A percentile compares a stretch with the other conserved stretches of the same genome.
Conservation (phyloP, 2,888 invertebrate genomes). For the Oscheius myriophilus region DNA sequence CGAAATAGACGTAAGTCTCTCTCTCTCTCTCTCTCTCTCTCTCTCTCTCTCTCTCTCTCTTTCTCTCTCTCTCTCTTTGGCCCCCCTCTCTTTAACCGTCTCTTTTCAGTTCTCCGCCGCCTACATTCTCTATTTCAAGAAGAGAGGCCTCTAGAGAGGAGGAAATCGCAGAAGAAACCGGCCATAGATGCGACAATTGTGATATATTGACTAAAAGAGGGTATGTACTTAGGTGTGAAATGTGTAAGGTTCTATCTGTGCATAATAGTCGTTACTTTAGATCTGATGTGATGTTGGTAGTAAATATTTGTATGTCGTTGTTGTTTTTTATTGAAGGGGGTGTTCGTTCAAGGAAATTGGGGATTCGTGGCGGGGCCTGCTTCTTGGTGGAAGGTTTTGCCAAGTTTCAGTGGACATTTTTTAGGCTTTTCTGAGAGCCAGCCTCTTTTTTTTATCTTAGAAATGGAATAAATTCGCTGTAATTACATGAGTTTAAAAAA, state of each 20-base stretch:
- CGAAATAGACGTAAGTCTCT: constrained; percentile 42
- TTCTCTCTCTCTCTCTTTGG: not conserved
- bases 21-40: not conserved
- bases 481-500: too few species aligned
- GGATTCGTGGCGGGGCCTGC: too few species aligned
- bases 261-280: not conserved
- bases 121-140: constrained; percentile 28
- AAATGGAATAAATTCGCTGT: too few species aligned
- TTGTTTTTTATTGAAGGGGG: too few species aligned
- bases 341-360: too few species aligned
- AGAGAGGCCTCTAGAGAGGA: constrained; percentile 1
- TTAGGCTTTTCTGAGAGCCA: too few species aligned
- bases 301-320: too few species aligned
- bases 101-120: not conserved
- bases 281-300: too few species aligned
- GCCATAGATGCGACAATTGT: not conserved
- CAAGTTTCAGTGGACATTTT: too few species aligned
- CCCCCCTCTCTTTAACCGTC: not conserved
- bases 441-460: too few species aligned
- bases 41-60: not conserved
- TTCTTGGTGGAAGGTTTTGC: too few species aligned
- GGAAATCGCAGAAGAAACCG: not conserved
- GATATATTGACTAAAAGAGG: too few species aligned
- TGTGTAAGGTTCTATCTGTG: not conserved
- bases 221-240: not conserved